Evolutionary conservation across 2,888 invertebrate genomes (phyloP), one percentile per base, ranked within the genome.

Genomic region (Sylvicola cinctus): DNA sequence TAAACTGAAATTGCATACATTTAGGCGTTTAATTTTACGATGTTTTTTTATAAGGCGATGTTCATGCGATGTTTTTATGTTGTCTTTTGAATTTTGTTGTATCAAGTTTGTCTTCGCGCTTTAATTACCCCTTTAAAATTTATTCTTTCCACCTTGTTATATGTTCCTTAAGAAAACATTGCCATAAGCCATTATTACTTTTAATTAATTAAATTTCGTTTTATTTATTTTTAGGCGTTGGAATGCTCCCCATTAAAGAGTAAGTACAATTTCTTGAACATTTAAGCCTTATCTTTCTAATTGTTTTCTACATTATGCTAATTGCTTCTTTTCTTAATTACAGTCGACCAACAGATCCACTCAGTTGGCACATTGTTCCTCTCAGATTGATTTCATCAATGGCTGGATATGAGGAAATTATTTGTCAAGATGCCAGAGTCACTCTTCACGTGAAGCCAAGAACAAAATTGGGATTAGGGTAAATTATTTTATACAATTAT

Each of bases 171-270:
- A 8, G 7, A 25, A 25, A 8, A 8, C 11, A 25, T 11, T 25
- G 25, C 11, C 7, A n/a, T n/a, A n/a, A n/a, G n/a, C n/a, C n/a
- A n/a, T n/a, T n/a, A 25, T 25, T 11, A 25, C 25, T 25, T 25
- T 7, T 25, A 8, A 8, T 25, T 25, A 8, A 29, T 29, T 29
- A 8, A 29, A 29, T 12, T 12, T 11, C 12, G 8, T 29, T 29
- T 13, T 12, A 7, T 29, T 29, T 8, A 29, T 49, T 73, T 75
- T 42, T 70, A 84, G 84, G 81, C 64, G 83, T 88, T 44, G 90
- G 88, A 44, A 87, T 90, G 83, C 68, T 91, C 50, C 90, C 90
- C 38, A 74, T 85, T 25, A 85, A 84, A 72, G 85, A 87, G 87
- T 87, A 66, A 81, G 87, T 78, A 52, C 35, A 17, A 32, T 16